Evolutionary conservation across 30 jellyfish, hydroid and myxozoan species (phyloP).

Genomic region (Pelagia noctiluca): DNA sequence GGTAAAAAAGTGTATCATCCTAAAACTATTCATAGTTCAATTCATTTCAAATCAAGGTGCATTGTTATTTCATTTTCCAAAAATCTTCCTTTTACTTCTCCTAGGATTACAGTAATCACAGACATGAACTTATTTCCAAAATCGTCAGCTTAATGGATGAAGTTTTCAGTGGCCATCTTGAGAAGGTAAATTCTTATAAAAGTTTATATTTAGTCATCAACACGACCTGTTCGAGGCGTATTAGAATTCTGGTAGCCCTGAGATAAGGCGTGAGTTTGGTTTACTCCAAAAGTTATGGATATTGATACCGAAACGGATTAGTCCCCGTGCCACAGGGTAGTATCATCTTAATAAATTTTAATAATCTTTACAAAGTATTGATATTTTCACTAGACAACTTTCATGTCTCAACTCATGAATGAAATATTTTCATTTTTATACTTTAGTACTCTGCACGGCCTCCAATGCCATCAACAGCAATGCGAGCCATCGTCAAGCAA

Average conservation of each 20-base stretch:
- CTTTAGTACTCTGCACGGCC: slow-evolving; percentile 92
- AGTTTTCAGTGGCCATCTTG: slow-evolving; percentile 77
- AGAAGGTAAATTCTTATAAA: slow-evolving; percentile 57
- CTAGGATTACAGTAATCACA: slow-evolving; percentile 94
- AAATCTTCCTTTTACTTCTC: neutral
- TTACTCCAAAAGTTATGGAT: too few species aligned
- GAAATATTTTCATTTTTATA: neutral
- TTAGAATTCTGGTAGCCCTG: too few species aligned
- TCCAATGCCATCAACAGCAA: slow-evolving; percentile 98
- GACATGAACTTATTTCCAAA: slow-evolving; percentile 91
- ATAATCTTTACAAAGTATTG: too few species aligned
- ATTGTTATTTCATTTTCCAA: too few species aligned
- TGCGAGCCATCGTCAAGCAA: slow-evolving; percentile 94
- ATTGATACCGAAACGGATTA: too few species aligned
- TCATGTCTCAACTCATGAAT: neutral
- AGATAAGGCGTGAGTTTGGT: too few species aligned
- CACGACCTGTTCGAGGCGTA: too few species aligned
- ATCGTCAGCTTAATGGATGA: slow-evolving; percentile 95
- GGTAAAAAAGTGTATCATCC: too few species aligned
- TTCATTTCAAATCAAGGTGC: too few species aligned
- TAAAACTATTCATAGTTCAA: too few species aligned
- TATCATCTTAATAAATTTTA: too few species aligned
- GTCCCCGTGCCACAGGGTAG: too few species aligned
- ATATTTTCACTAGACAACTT: neutral
- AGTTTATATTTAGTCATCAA: neutral